Evolutionary conservation across 2,888 invertebrate genomes (phyloP), one percentile per base, ranked within the genome.

Genomic region (Trachelus iudaicus): DNA sequence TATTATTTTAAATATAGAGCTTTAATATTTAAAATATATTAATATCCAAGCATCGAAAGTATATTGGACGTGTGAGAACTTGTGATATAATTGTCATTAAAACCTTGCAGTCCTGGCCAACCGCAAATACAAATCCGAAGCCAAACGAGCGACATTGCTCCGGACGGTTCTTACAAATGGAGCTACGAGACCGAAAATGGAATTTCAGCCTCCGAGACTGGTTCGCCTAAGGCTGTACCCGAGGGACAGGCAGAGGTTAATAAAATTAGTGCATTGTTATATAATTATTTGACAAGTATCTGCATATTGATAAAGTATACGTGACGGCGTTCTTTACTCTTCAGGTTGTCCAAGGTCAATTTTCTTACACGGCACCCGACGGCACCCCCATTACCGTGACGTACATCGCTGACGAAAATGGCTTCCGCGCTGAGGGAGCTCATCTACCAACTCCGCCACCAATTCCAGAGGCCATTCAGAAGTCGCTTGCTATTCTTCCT

Each of bases 391-490:
- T 96, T 80, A 94, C 94, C 81, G 93, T 96, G 13, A 94, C 93
- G 69, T 96, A 96, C 85, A 93, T 95, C 31, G 96, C 96, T 33
- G 96, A 96, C 90, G 96, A 96, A 92, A 95, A 95, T 88, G 96
- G 96, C 79, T 96, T 96, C 92, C 94, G 95, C 87, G 95, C 96
- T 15, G 94, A 94, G 85, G 96, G 96, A 76, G 95, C 95, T 71
- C 96, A 96, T 90, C 91, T 96, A 84, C 96, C 96, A 69, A 95
- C 95, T n/a, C 94, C 96, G 11, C 96, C 96, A 69, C 95, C 96
- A 34, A 93, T 96, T 84, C 96, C 96, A 56, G 94, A 94, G 88
- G 95, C 94, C 73, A 95, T 95, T 85, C 94, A 94, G 89, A 93
- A 94, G 92, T 94, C 94, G 23, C 92, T 94, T 34, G 92, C 92